A percentile compares a stretch with the other conserved stretches of the same genome.
phyloP scores from a whole-genome alignment of 2,888 invertebrate species.

The Zaprionus lineosus region DNA sequence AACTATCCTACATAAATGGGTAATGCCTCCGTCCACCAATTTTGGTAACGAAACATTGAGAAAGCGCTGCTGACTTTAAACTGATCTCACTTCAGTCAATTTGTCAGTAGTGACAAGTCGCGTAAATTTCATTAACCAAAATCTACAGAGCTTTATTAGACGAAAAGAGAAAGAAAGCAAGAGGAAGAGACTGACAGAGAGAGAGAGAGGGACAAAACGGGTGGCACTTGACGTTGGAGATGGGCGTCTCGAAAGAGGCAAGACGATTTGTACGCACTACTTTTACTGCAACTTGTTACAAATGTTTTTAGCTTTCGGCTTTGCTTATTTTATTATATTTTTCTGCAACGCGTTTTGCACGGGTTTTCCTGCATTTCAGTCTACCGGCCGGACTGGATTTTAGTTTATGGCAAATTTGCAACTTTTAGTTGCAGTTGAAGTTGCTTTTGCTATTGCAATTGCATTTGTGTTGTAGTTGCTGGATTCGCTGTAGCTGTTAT shows the following conservation, averaged over 20 bases:
- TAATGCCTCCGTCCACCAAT: constrained; percentile 36
- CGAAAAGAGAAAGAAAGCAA: background rate
- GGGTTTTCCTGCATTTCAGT: constrained; percentile 41
- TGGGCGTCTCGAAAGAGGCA: constrained; percentile 25
- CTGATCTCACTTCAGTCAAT: constrained; percentile 58
- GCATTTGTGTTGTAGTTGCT: too few species aligned
- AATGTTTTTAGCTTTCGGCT: constrained; percentile 40
- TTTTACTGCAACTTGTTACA: constrained; percentile 66
- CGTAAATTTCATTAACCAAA: constrained; percentile 53
- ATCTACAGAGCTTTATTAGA: constrained; percentile 45
- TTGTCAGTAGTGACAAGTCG: constrained; percentile 45
- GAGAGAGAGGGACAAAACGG: background rate
- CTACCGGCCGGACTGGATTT: constrained; percentile 47
- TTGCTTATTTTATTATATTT: constrained; percentile 4
- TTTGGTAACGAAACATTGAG: constrained; percentile 39
- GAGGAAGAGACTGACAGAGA: constrained; percentile 1
- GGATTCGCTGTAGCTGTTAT: too few species aligned
- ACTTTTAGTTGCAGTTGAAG: constrained; percentile 26
- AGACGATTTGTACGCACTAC: constrained; percentile 44
- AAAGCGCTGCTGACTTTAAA: constrained; percentile 36
- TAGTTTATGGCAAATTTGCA: constrained; percentile 43
- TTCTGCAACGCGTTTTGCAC: constrained; percentile 25
- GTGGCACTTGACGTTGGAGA: constrained; percentile 2
- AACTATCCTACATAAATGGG: background rate
- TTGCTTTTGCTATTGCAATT: constrained; percentile 14